Conservation (phyloP, 2,797 vertebrate genomes). For the Danio albolineatus region DNA sequence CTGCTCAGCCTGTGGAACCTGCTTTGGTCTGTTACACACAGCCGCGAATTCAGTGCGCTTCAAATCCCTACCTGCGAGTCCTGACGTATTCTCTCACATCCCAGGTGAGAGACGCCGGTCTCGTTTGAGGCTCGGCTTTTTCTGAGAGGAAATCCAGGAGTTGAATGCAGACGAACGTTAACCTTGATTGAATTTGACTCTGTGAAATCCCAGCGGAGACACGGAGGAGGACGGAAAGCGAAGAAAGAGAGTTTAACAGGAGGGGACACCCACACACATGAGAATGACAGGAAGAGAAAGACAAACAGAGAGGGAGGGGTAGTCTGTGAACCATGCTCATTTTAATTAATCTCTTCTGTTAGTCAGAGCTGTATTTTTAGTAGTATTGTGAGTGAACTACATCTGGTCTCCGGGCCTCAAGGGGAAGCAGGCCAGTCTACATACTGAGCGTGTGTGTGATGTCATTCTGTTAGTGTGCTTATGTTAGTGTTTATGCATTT, state of each 20-base stretch:
- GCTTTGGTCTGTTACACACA: conserved; percentile 45
- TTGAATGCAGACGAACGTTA: conserved; percentile 42
- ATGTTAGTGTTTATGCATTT: conserved; percentile 22
- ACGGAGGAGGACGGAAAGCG: conserved; percentile 41
- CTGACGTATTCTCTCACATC: conserved; percentile 46
- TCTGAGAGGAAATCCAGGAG: conserved; percentile 43
- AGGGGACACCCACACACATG: conserved; percentile 32
- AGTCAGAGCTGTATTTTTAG: conserved; percentile 68
- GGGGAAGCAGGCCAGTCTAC: conserved; percentile 63
- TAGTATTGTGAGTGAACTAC: conserved; percentile 61
- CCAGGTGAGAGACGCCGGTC: conserved; percentile 35
- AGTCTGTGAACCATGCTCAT: conserved; percentile 61
- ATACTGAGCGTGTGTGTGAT: conserved; percentile 22
- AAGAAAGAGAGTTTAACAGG: conserved; percentile 48
- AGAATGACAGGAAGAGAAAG: conserved; percentile 43
- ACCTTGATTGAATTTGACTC: conserved; percentile 51
- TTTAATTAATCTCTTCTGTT: conserved; percentile 65
- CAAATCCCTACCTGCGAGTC: conserved; percentile 46
- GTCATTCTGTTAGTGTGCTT: conserved; percentile 8
- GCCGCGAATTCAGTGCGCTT: conserved; percentile 12
- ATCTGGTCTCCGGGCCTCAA: conserved; percentile 67
- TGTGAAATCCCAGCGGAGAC: conserved; percentile 39
- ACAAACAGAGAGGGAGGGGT: conserved; percentile 32
- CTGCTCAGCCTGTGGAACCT: conserved; percentile 37
- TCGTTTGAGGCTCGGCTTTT: conserved; percentile 30